Base-by-base conservation (phyloP, 2,113 vertebrate genomes). In the Calyptommatus sinebrachiatus region DNA sequence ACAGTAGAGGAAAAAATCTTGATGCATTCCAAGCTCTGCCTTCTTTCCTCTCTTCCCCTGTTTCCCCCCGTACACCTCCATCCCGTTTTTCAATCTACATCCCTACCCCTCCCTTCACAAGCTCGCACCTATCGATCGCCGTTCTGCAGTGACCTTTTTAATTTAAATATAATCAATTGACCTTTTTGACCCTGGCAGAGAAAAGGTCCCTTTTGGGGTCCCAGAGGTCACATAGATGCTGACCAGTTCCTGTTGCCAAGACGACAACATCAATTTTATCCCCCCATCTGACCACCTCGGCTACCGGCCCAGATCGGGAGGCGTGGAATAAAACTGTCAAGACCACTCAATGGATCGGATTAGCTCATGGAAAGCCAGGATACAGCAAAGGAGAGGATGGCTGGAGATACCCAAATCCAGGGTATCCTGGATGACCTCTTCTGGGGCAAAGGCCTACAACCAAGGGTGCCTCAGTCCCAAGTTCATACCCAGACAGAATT, bases 91-190 rank as follows among this genome's bases (percentile, higher is more conserved):
- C 3, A 12, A 16, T 6, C 4, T 41, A 16, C 10, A 8, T 41
- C 31, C 50, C n/a, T 18, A 20, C 18, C 29, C 22, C 69, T 61
- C 66, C 73, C 46, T 82, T 75, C 18, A 5, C 79, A 14, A 14
- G 53, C 26, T 24, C 45, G 10, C 26, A 26, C 31, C 26, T 5
- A 81, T 86, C 85, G 57, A 29, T 67, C 72, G 24, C 8, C 8
- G 12, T 75, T 75, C 65, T 75, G 63, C 79, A 18, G 20, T 87
- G 78, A 83, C 80, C 72, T 88, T 92, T 86, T 85, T 91, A 90
- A 93, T 93, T 91, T 89, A 84, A 91, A 94, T 93, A 86, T 91
- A 89, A 93, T 92, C 89, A 90, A 92, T 93, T 93, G 91, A 93
- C 93, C 93, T 84, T 14, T 0, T 21, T 87, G 92, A 93, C 92